Conservation (phyloP, 1,140 invertebrate species). For the Diabrotica undecimpunctata region DNA sequence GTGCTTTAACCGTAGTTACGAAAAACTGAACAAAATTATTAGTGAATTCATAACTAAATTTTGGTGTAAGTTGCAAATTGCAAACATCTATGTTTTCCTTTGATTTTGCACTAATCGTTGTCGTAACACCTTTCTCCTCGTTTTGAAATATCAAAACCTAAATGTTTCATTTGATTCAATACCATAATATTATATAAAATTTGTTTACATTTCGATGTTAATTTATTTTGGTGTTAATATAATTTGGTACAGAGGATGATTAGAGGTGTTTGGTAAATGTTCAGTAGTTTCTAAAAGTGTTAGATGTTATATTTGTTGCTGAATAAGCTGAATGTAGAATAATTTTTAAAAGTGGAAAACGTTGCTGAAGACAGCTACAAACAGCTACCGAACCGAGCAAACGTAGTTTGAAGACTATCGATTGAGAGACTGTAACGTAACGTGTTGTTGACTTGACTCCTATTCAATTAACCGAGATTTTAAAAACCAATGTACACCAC, state of each 20-base stretch:
- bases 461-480: neutral
- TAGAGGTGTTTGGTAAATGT: slow-evolving; percentile 30
- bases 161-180: slow-evolving; percentile 12
- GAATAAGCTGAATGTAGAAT: slow-evolving; percentile 15
- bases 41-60: slow-evolving; percentile 39
- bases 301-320: slow-evolving; percentile 33
- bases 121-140: slow-evolving; percentile 38
- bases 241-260: slow-evolving; percentile 17
- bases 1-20: slow-evolving; percentile 24
- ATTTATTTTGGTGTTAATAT: slow-evolving; percentile 28
- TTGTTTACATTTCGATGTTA: slow-evolving; percentile 25
- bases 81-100: slow-evolving; percentile 30
- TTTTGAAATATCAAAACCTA: slow-evolving; percentile 14
- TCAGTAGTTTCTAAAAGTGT: slow-evolving; percentile 30
- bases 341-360: slow-evolving; percentile 9
- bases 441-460: slow-evolving; percentile 12
- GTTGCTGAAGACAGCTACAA: slow-evolving; percentile 4
- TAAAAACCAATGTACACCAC: slow-evolving; percentile 16
- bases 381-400: slow-evolving; percentile 18
- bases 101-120: slow-evolving; percentile 42
- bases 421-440: slow-evolving; percentile 21
- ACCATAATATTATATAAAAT: slow-evolving; percentile 2
- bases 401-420: slow-evolving; percentile 22
- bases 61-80: slow-evolving; percentile 38
- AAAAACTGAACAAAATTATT: slow-evolving; percentile 42